Evolutionary conservation across 2,113 vertebrate species (phyloP).

Genomic region (Phasianus colchicus): DNA sequence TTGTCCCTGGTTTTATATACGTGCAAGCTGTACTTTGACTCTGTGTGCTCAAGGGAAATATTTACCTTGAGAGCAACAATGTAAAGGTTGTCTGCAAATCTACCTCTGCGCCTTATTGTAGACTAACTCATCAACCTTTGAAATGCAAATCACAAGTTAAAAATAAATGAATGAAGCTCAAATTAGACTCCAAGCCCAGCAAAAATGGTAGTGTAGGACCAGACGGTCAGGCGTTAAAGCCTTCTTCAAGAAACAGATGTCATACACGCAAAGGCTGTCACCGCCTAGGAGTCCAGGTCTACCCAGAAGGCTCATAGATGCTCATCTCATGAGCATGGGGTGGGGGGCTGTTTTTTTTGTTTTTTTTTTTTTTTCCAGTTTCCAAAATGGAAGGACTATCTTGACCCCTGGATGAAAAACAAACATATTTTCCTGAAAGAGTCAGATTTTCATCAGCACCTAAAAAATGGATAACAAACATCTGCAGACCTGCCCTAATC

Average conservation of each 20-base stretch:
- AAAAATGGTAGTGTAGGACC: not conserved
- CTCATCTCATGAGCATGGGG: not conserved
- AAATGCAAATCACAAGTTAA: not conserved
- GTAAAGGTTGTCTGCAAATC: not conserved
- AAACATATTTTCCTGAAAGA: not conserved
- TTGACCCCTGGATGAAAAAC: not conserved
- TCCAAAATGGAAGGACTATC: not conserved
- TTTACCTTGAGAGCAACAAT: not conserved
- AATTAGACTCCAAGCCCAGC: not conserved
- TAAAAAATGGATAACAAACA: not conserved
- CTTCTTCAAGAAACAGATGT: not conserved
- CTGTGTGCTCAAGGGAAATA: not conserved
- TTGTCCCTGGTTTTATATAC: not conserved
- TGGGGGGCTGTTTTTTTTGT: not conserved
- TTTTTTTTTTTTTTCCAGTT: not conserved
- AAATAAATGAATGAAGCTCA: not conserved
- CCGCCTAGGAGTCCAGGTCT: accelerated
- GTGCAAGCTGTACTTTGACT: slow-evolving; percentile 27
- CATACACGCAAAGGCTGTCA: not conserved
- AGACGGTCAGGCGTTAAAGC: too few species aligned
- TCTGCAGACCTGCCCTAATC: not conserved
- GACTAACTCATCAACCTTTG: not conserved
- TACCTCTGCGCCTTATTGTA: not conserved
- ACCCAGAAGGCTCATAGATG: not conserved
- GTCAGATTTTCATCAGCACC: not conserved